Conservation (phyloP, 1,140 invertebrate species). For the Bursaphelenchus mucronatus region DNA sequence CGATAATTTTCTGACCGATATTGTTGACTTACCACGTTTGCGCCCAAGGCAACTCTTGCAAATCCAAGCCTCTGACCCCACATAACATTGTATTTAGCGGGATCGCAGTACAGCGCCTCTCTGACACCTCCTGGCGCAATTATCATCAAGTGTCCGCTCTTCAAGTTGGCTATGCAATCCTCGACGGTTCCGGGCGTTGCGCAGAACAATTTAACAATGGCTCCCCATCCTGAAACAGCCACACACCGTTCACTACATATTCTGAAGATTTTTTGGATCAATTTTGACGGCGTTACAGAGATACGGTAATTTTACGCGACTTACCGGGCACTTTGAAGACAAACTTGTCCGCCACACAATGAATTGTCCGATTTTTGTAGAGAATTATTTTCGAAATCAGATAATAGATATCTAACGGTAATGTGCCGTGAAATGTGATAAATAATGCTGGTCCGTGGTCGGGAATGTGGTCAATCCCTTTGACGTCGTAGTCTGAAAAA, state of each 20-base stretch:
- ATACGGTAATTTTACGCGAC: background rate
- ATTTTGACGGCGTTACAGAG: no score
- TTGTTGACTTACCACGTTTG: conserved; percentile 76
- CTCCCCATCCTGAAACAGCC: conserved; percentile 52
- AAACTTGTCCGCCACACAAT: conserved; percentile 88
- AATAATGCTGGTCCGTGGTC: conserved; percentile 76
- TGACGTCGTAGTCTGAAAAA: conserved; percentile 80
- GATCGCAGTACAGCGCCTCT: conserved; percentile 88
- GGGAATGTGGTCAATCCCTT: conserved; percentile 87
- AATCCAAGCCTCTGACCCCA: conserved; percentile 92
- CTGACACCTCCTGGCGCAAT: conserved; percentile 94
- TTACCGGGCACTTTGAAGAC: conserved; percentile 88
- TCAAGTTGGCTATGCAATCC: conserved; percentile 77
- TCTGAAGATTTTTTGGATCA: no score
- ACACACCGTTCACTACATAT: conserved; percentile 5
- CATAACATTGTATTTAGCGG: conserved; percentile 73
- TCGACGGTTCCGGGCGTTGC: conserved; percentile 89
- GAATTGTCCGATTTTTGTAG: conserved; percentile 75
- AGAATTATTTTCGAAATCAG: conserved; percentile 78
- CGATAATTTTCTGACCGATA: no score
- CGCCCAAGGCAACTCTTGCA: conserved; percentile 88
- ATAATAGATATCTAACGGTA: conserved; percentile 96
- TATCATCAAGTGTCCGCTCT: conserved; percentile 79
- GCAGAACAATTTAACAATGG: conserved; percentile 67
- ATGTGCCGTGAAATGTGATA: conserved; percentile 93